Base-by-base conservation (phyloP, 2,888 invertebrate genomes). In the Synergus japonicus region DNA sequence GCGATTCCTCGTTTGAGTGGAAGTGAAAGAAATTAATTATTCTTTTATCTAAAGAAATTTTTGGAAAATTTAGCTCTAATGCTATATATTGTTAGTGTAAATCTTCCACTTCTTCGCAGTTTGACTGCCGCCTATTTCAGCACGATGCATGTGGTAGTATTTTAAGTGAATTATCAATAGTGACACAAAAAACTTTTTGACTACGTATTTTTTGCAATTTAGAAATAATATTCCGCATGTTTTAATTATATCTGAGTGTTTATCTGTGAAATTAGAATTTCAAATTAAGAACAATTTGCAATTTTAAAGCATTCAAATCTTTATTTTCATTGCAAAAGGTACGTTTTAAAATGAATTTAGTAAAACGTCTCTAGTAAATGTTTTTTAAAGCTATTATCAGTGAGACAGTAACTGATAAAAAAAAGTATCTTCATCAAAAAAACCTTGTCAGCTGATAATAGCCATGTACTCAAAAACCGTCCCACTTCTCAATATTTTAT, bases 121-220 rank as follows among this genome's bases (percentile, higher is more conserved):
- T 29, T 12, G 12, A 22, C 22, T 13, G 15, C 29, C 37, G 73
- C 49, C n/a, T 54, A n/a, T 73, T n/a, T 73, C 73, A 73, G 73
- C 73, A 73, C 73, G 73, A 73, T 29, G 73, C 73, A 73, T 73
- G 73, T 58, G 15, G 10, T 73, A 73, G 15, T 37, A 49, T 69
- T 69, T 63, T 37, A 66, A 41, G 29, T 73, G 5, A 7, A 73
- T 73, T 73, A 73, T 54, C 15, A 37, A n/a, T 54, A 54, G 10
- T 22, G 22, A 5, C 29, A 22, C 13, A 1, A 5, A 29, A 29
- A 46, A 54, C 10, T n/a, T 37, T 15, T 15, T 2, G 13, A 0
- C 29, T 13, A 63, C 54, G 15, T 58, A 37, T 3, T 37, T 73
- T 73, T 73, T 58, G 37, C 73, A 58, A 58, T 15, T 8, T 46